Evolutionary conservation across 2,888 invertebrate genomes (phyloP).

Genomic region (Nemurella pictetii): DNA sequence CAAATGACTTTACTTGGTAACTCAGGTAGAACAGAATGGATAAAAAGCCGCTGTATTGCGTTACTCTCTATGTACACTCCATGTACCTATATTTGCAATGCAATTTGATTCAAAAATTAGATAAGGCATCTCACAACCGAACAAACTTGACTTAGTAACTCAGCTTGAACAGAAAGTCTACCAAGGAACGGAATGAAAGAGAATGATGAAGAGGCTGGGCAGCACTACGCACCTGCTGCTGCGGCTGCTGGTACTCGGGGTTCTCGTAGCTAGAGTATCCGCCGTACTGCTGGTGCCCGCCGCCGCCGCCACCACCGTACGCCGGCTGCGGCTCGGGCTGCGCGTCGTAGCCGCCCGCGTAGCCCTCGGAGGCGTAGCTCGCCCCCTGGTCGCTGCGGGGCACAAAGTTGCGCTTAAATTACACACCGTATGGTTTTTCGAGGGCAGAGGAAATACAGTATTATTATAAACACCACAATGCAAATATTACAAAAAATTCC

Average conservation of each 20-base stretch:
- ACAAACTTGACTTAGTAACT: background rate
- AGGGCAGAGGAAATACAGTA: background rate
- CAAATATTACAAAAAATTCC: background rate
- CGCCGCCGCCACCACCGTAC: slow-evolving; percentile 26
- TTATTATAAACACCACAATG: background rate
- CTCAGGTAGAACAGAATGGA: background rate
- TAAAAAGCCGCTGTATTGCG: background rate
- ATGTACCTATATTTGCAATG: background rate
- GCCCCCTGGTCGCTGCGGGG: background rate
- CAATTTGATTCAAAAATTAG: too few relatives aligned
- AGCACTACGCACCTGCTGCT: background rate
- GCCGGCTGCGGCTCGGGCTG: slow-evolving; percentile 34
- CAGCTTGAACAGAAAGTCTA: background rate
- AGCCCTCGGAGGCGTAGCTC: slow-evolving; percentile 4
- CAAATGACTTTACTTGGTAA: too few relatives aligned
- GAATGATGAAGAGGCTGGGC: too few relatives aligned
- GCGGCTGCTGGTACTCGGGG: slow-evolving; percentile 20
- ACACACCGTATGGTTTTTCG: background rate
- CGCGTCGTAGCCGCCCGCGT: slow-evolving; percentile 29
- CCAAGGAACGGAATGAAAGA: too few relatives aligned
- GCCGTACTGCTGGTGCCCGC: background rate
- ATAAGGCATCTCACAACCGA: too few relatives aligned
- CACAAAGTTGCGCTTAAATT: background rate
- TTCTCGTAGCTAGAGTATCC: slow-evolving; percentile 16
- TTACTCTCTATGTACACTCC: background rate